Percentiles rank a stretch among this genome's conserved stretches.
These are phyloP conservation scores for Catharus minimus DNA, from an alignment of 2,113 vertebrate species.

Conservation along the genomic window DNA sequence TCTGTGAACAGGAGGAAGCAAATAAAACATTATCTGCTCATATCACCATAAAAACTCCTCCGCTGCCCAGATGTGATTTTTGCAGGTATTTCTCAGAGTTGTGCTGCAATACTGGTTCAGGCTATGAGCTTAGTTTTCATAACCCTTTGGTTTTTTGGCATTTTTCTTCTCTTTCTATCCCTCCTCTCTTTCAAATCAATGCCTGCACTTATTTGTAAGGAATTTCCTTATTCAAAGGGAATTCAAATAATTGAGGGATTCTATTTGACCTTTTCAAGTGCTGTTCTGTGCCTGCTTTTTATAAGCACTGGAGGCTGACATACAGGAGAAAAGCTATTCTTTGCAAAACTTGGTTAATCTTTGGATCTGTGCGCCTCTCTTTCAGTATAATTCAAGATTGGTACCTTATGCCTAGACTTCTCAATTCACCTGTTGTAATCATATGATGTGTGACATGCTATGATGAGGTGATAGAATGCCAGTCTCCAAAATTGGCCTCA, in stretches of 20 bases:
- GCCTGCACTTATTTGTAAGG: neutral
- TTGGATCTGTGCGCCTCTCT: accelerated
- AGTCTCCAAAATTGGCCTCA: neutral
- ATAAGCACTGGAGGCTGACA: neutral
- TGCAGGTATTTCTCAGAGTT: neutral
- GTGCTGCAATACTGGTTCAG: neutral
- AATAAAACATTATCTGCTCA: neutral
- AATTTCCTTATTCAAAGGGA: neutral
- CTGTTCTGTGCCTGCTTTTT: neutral
- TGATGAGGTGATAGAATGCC: neutral
- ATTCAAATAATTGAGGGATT: neutral
- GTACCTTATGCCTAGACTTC: neutral
- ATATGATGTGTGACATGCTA: neutral
- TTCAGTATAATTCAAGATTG: neutral
- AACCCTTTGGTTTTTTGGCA: accelerated
- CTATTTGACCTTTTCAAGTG: neutral
- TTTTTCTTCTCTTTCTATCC: neutral
- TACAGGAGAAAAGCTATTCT: neutral
- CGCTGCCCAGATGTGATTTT: neutral
- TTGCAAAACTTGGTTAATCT: neutral
- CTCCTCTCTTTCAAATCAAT: neutral
- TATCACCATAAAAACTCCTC: neutral
- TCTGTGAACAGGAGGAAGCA: neutral
- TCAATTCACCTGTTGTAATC: neutral
- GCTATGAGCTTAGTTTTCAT: neutral